Evolutionary conservation across 2,797 vertebrate species (phyloP).

Genomic region (Sebastes reedi): DNA sequence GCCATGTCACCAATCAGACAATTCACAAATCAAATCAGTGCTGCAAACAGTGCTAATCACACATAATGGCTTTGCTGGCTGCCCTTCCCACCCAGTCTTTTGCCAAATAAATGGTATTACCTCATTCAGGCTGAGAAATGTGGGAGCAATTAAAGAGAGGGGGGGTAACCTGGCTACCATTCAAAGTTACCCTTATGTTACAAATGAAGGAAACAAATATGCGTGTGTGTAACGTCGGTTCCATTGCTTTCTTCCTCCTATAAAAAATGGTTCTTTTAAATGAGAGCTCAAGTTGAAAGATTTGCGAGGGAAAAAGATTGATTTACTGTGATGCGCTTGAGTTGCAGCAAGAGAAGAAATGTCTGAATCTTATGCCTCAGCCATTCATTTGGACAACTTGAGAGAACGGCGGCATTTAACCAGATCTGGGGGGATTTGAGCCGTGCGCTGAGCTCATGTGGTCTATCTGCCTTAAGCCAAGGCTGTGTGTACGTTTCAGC

Average conservation of each 20-base stretch:
- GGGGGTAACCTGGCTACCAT: slow-evolving; percentile 64
- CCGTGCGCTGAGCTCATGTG: slow-evolving; percentile 34
- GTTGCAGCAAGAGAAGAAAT: slow-evolving; percentile 43
- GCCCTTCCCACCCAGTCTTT: slow-evolving; percentile 57
- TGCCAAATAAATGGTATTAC: slow-evolving; percentile 77
- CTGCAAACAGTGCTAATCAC: slow-evolving; percentile 73
- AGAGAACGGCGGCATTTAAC: slow-evolving; percentile 39
- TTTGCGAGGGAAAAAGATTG: slow-evolving; percentile 56
- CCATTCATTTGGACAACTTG: slow-evolving; percentile 53
- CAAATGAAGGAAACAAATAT: slow-evolving; percentile 66
- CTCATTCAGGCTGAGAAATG: slow-evolving; percentile 78
- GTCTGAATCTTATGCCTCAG: slow-evolving; percentile 36
- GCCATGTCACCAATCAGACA: slow-evolving; percentile 64
- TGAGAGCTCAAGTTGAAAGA: slow-evolving; percentile 47
- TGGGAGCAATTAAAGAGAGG: slow-evolving; percentile 81
- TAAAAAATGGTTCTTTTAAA: slow-evolving; percentile 51
- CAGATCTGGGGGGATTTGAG: slow-evolving; percentile 40
- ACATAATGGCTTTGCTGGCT: slow-evolving; percentile 75
- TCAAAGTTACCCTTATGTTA: slow-evolving; percentile 66
- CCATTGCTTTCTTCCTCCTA: slow-evolving; percentile 36
- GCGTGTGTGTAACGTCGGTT: slow-evolving; percentile 44
- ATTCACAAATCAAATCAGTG: slow-evolving; percentile 68
- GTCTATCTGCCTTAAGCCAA: slow-evolving; percentile 17
- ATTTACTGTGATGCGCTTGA: slow-evolving; percentile 67
- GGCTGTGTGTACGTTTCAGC: slow-evolving; percentile 12